These are phyloP conservation scores for Phthorimaea operculella DNA, from an alignment of 1,140 invertebrate species.

Conservation along the genomic window DNA sequence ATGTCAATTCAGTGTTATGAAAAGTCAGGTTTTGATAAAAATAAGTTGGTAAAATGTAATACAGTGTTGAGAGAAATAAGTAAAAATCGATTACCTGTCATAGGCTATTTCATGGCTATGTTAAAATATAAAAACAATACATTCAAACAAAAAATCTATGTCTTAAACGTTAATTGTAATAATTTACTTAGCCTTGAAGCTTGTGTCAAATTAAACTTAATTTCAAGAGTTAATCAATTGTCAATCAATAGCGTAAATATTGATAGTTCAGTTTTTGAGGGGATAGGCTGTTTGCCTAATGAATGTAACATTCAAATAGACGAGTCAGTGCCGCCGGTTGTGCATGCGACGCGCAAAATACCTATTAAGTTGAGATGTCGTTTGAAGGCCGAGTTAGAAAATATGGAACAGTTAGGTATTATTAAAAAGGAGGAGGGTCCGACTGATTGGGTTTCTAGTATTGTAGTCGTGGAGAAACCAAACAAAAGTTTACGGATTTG, in stretches of 20 bases:
- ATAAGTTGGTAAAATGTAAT: neutral
- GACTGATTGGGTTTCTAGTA: constrained; percentile 11
- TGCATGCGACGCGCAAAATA: constrained; percentile 6
- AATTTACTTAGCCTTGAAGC: constrained; percentile 7
- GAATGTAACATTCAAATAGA: constrained; percentile 3
- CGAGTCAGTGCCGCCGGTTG: constrained; percentile 6
- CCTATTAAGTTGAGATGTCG: constrained; percentile 4
- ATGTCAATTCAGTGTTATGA: neutral
- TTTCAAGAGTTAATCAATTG: neutral
- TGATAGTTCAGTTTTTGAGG: constrained; percentile 4
- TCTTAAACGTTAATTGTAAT: constrained; percentile 3
- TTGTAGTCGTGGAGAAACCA: constrained; percentile 11
- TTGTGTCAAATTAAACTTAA: constrained; percentile 5
- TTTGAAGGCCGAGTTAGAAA: constrained; percentile 3
- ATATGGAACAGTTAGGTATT: constrained; percentile 16
- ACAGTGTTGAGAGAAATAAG: neutral
- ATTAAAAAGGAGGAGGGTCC: neutral
- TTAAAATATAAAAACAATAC: neutral
- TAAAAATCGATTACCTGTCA: neutral
- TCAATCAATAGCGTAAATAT: neutral
- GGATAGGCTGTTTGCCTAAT: constrained; percentile 5
- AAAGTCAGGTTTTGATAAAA: neutral
- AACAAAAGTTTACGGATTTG: constrained; percentile 15
- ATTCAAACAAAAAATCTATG: constrained; percentile 5
- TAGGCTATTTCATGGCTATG: neutral